A percentile compares a stretch with the other conserved stretches of the same genome.
Conservation (phyloP, 2,888 invertebrate genomes). For the Eremobia ochroleuca region DNA sequence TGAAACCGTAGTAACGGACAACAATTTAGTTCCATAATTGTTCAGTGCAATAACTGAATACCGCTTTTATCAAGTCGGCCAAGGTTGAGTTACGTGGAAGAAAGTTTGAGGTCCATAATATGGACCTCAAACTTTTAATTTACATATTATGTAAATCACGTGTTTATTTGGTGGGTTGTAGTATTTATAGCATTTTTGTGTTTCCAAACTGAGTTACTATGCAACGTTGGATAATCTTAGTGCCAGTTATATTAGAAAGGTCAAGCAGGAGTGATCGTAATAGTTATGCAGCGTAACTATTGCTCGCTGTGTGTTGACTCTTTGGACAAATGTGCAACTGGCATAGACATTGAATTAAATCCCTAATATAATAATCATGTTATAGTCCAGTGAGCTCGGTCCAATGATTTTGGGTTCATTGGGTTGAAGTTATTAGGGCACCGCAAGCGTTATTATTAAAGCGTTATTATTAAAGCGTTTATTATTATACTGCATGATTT, state of each 20-base stretch:
- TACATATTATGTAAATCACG: conserved; percentile 39
- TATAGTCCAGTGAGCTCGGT: too few relatives aligned
- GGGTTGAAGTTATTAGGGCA: background rate
- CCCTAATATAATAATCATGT: too few relatives aligned
- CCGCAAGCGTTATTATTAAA: background rate
- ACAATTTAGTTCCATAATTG: conserved; percentile 54
- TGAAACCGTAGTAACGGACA: conserved; percentile 41
- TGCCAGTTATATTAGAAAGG: background rate
- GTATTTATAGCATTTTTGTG: conserved; percentile 12
- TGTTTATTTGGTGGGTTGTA: conserved; percentile 3
- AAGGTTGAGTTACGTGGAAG: conserved; percentile 56
- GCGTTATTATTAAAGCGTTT: too few relatives aligned
- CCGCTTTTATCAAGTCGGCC: conserved; percentile 51
- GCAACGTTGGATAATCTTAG: conserved; percentile 1
- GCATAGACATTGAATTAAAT: too few relatives aligned
- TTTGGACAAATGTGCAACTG: background rate
- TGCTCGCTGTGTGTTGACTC: background rate
- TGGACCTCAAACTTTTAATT: too few relatives aligned
- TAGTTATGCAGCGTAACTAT: background rate
- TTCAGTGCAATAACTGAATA: conserved; percentile 52
- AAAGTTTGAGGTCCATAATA: conserved; percentile 45
- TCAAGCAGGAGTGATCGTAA: background rate
- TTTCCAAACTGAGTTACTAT: conserved; percentile 29
- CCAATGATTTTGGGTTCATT: too few relatives aligned
- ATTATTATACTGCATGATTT: too few relatives aligned